Evolutionary conservation across 2,797 vertebrate genomes (phyloP).

Genomic region (Semotilus atromaculatus): DNA sequence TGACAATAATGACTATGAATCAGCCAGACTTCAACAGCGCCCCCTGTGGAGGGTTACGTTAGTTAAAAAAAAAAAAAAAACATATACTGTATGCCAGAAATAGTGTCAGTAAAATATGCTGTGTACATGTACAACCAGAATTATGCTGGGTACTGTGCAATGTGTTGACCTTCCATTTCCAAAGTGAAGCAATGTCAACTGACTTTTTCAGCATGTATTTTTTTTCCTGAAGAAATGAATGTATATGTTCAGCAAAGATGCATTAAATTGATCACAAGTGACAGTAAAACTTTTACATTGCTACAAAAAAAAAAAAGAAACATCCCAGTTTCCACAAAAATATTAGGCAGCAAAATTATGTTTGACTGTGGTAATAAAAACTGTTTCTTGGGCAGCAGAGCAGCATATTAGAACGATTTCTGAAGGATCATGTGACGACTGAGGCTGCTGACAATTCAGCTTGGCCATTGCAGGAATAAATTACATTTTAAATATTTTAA

Average conservation of each 20-base stretch:
- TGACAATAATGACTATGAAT: slow-evolving; percentile 18
- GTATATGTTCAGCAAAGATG: background rate
- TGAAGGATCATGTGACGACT: background rate
- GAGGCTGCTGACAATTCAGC: background rate
- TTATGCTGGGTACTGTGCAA: background rate
- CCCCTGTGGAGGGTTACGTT: background rate
- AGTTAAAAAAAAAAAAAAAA: background rate
- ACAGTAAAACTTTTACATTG: background rate
- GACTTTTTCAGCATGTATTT: background rate
- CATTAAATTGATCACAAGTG: background rate
- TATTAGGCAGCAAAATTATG: background rate
- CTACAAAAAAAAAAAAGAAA: background rate
- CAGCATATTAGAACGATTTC: background rate
- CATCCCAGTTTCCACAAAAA: background rate
- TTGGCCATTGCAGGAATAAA: background rate
- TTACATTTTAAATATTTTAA: background rate
- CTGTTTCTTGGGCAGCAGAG: background rate
- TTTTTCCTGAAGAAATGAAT: background rate
- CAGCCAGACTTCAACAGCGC: background rate
- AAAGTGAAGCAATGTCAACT: background rate
- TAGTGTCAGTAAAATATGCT: background rate
- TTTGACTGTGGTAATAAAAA: background rate
- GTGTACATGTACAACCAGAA: background rate
- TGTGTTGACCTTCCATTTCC: background rate
- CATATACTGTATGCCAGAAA: background rate